Evolutionary conservation across 2,797 vertebrate species (phyloP).

Genomic region (Lacerta bilineata): DNA sequence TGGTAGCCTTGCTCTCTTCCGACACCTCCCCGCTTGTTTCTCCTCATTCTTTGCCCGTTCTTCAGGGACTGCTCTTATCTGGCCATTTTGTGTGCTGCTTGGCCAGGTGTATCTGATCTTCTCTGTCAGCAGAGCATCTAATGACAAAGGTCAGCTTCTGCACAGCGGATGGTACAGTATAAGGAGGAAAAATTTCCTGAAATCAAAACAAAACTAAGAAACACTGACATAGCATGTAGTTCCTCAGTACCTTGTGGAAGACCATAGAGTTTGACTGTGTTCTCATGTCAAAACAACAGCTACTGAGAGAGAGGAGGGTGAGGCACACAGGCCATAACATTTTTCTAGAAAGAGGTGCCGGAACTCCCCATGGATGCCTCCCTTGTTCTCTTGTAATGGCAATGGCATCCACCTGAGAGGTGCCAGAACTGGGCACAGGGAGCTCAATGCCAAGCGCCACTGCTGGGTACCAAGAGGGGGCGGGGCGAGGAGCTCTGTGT

Average conservation of each 20-base stretch:
- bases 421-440: too few relatives aligned
- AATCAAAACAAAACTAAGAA: conserved; percentile 4
- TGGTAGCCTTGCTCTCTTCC: conserved; percentile 10
- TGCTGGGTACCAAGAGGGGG: too few relatives aligned
- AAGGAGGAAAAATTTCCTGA: not conserved
- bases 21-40: not conserved
- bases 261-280: not conserved
- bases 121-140: not conserved
- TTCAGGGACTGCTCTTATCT: conserved; percentile 48
- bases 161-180: not conserved
- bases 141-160: not conserved
- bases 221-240: not conserved
- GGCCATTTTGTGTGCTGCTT: conserved; percentile 43
- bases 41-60: not conserved
- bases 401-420: too few relatives aligned
- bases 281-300: not conserved
- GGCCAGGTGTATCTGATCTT: conserved; percentile 22
- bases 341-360: too few relatives aligned
- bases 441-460: too few relatives aligned
- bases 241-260: not conserved
- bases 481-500: too few relatives aligned
- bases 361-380: too few relatives aligned
- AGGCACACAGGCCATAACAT: too few relatives aligned
- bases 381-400: too few relatives aligned
- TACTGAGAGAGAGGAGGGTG: too few relatives aligned